phyloP scores from a whole-genome alignment of 2,888 invertebrate genomes.

The Clistopyga incitator region DNA sequence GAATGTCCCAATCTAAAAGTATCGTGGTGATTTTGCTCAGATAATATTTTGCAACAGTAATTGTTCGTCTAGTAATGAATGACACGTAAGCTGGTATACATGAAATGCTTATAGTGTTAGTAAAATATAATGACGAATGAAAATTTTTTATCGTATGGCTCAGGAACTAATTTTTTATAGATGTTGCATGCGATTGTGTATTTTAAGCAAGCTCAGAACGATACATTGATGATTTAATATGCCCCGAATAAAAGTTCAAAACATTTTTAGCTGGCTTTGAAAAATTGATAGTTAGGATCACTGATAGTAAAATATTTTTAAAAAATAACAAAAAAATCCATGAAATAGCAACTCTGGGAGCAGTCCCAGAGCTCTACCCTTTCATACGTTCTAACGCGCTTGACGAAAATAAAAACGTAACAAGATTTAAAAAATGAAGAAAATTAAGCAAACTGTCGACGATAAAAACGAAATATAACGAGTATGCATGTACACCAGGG shows the following conservation, averaged over 20 bases:
- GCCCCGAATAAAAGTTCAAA: neutral
- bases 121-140: conserved; percentile 27
- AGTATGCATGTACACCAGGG: conserved; percentile 83
- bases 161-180: conserved; percentile 41
- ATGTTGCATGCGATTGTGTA: conserved; percentile 32
- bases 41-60: neutral
- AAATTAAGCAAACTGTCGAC: conserved; percentile 77
- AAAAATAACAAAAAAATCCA: conserved; percentile 2
- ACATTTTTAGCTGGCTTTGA: neutral
- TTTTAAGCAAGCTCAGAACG: conserved; percentile 12
- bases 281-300: neutral
- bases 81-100: conserved; percentile 20
- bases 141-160: conserved; percentile 34
- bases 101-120: conserved; percentile 11
- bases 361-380: conserved; percentile 20
- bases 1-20: neutral
- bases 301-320: neutral
- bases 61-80: conserved; percentile 1
- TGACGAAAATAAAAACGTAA: conserved; percentile 11
- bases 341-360: conserved; percentile 22
- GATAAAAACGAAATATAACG: conserved; percentile 82
- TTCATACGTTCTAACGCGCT: neutral
- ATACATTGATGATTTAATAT: neutral
- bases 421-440: conserved; percentile 33
- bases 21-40: neutral